phyloP scores from a whole-genome alignment of 2,888 invertebrate species.

The Scrobipalpa atriplicella region DNA sequence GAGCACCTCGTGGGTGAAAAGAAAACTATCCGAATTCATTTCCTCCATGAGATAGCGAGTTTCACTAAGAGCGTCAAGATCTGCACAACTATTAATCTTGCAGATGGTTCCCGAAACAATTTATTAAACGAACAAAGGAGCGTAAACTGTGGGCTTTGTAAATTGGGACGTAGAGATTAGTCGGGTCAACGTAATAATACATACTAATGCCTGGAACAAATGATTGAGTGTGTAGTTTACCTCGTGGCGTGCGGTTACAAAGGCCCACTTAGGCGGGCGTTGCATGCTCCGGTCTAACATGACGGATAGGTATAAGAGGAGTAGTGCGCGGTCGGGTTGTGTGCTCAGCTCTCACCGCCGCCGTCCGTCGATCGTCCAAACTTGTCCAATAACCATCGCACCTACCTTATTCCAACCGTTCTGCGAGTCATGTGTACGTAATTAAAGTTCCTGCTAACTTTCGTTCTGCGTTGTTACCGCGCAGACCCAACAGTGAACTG shows the following conservation, averaged over 20 bases:
- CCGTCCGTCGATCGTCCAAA: conserved; percentile 9
- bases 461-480: conserved; percentile 25
- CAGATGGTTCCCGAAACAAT: conserved; percentile 73
- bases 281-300: conserved; percentile 12
- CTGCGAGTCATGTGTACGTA: conserved; percentile 62
- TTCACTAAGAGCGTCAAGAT: conserved; percentile 68
- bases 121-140: conserved; percentile 63
- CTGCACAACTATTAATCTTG: conserved; percentile 72
- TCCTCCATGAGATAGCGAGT: conserved; percentile 58
- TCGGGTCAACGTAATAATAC: conserved; percentile 57
- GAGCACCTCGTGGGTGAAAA: conserved; percentile 26
- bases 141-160: conserved; percentile 56
- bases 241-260: conserved; percentile 42
- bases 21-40: conserved; percentile 44
- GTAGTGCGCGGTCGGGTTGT: conserved; percentile 16
- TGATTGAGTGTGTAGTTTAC: conserved; percentile 48
- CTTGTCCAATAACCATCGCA: conserved; percentile 29
- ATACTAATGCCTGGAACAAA: conserved; percentile 54
- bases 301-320: conserved; percentile 20
- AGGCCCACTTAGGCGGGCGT: conserved; percentile 31
- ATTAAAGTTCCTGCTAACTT: conserved; percentile 62
- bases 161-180: conserved; percentile 67
- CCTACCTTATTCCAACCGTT: conserved; percentile 43
- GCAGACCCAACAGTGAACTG: conserved; percentile 33
- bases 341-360: conserved; percentile 27